A percentile compares a stretch with the other conserved stretches of the same genome.
Conservation (phyloP, 2,797 vertebrate genomes). For the Phyllotis vaccarum region DNA sequence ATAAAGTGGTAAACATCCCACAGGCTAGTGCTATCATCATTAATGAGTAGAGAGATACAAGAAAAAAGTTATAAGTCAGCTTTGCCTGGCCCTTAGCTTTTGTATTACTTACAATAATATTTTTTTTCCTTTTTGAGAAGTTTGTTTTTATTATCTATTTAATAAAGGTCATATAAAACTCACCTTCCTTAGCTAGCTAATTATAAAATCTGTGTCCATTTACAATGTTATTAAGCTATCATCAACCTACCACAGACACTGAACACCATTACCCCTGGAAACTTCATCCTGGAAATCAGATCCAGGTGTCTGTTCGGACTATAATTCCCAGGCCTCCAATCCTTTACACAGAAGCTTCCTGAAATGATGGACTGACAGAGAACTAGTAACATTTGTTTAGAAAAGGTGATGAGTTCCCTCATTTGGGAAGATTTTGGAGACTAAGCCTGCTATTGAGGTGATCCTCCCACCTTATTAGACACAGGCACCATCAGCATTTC, state of each 20-base stretch:
- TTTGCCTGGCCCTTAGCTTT: slow-evolving; percentile 1
- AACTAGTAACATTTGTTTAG: background rate
- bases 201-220: background rate
- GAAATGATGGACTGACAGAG: background rate
- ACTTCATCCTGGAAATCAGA: background rate
- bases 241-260: background rate
- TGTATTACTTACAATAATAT: background rate
- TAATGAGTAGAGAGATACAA: background rate
- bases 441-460: background rate
- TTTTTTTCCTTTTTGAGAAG: background rate
- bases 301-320: background rate
- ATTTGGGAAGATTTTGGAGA: background rate
- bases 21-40: background rate
- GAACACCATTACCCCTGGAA: too few relatives aligned
- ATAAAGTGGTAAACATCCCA: background rate
- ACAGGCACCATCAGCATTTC: background rate
- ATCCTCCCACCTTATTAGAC: background rate
- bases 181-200: background rate
- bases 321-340: background rate
- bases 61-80: background rate
- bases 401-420: too few relatives aligned
- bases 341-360: too few relatives aligned
- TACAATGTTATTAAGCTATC: background rate
- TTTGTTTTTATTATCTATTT: background rate
- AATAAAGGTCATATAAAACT: background rate